A percentile compares a stretch with the other conserved stretches of the same genome.
phyloP scores from a whole-genome alignment of 1,140 invertebrate genomes.

The Drosophila kohkoa region DNA sequence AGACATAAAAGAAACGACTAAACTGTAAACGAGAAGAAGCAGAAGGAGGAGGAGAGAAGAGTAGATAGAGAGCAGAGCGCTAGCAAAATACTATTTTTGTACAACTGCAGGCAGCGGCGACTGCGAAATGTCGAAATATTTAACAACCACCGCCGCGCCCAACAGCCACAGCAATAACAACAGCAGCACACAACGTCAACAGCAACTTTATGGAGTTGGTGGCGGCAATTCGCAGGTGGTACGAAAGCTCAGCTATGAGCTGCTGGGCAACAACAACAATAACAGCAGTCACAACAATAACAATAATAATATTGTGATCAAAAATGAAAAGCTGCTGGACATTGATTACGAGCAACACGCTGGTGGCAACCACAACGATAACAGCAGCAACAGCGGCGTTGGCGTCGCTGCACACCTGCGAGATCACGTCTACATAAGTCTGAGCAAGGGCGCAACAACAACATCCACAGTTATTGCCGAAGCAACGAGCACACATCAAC shows the following conservation, averaged over 20 bases:
- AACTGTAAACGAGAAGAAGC: conserved; percentile 7
- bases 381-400: conserved; percentile 43
- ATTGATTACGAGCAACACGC: conserved; percentile 54
- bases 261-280: conserved; percentile 38
- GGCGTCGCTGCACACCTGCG: conserved; percentile 88
- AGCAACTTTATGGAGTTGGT: conserved; percentile 49
- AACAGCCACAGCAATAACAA: conserved; percentile 48
- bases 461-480: conserved; percentile 82
- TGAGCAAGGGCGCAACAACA: conserved; percentile 88
- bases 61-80: conserved; percentile 27
- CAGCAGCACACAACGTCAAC: conserved; percentile 40
- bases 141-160: conserved; percentile 60
- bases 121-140: conserved; percentile 82
- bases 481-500: conserved; percentile 82
- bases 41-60: conserved; percentile 26
- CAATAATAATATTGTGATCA: conserved; percentile 73
- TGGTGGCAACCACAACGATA: conserved; percentile 53
- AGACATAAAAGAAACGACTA: conserved; percentile 13
- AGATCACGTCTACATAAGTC: conserved; percentile 89
- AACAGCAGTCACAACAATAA: conserved; percentile 65
- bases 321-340: conserved; percentile 57
- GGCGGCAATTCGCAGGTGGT: conserved; percentile 52
- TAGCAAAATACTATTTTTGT: conserved; percentile 39
- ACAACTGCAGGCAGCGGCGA: conserved; percentile 49
- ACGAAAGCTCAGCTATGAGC: conserved; percentile 68